A percentile compares a stretch with the other conserved stretches of the same genome.
Conservation (phyloP, 2,113 vertebrate genomes). For the Pongo abelii region DNA sequence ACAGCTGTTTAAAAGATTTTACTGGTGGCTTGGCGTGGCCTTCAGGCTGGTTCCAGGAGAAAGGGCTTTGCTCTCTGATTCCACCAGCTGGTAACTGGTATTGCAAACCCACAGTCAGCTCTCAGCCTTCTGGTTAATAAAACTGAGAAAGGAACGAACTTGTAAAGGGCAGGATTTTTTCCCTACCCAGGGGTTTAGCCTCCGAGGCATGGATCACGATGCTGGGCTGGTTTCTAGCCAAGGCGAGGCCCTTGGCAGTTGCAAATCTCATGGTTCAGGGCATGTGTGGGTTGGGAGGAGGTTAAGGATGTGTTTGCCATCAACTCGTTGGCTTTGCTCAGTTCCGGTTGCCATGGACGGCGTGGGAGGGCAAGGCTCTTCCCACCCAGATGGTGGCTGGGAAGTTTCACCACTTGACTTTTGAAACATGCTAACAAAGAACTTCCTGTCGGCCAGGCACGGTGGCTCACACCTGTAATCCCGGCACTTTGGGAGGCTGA, state of each 20-base stretch:
- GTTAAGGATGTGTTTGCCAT: neutral
- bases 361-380: neutral
- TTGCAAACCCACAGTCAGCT: slow-evolving; percentile 63
- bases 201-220: slow-evolving; percentile 43
- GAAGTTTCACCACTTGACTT: slow-evolving; percentile 30
- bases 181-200: slow-evolving; percentile 59
- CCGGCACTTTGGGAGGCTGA: no score
- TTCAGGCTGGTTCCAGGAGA: slow-evolving; percentile 74
- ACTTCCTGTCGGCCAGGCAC: neutral
- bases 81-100: slow-evolving; percentile 76
- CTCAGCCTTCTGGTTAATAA: slow-evolving; percentile 78
- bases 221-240: slow-evolving; percentile 48
- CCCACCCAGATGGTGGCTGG: neutral
- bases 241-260: neutral
- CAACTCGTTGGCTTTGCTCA: neutral
- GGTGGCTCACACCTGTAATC: no score
- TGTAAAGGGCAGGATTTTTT: slow-evolving; percentile 62
- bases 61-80: slow-evolving; percentile 79
- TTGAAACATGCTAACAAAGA: neutral
- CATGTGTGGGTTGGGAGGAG: neutral
- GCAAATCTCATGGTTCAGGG: slow-evolving; percentile 34
- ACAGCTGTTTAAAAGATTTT: slow-evolving; percentile 83
- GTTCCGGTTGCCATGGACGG: neutral
- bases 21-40: slow-evolving; percentile 77
- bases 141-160: slow-evolving; percentile 48